Evolutionary conservation across 2,888 invertebrate species (phyloP).

Genomic region (Mythimna loreyi): DNA sequence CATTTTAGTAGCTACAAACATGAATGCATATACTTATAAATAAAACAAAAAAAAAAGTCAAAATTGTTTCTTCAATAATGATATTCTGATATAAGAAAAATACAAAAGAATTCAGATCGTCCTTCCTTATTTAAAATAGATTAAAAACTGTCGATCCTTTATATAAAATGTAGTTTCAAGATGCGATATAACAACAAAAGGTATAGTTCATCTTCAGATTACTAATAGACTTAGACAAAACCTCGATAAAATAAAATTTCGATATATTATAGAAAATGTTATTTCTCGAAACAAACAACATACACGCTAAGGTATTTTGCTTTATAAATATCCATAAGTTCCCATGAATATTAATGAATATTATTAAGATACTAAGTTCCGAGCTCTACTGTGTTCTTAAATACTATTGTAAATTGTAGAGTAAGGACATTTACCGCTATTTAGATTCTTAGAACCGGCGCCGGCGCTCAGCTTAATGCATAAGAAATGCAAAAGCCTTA

Average conservation of each 20-base stretch:
- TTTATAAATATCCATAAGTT: constrained; percentile 35
- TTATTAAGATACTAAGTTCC: constrained; percentile 26
- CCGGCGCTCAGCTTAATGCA: constrained; percentile 11
- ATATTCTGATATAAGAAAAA: too few species aligned
- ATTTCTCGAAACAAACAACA: constrained; percentile 1
- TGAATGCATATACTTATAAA: too few species aligned
- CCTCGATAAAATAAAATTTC: too few species aligned
- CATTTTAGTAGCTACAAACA: too few species aligned
- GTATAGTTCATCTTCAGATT: background rate
- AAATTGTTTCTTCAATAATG: too few species aligned
- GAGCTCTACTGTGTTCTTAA: constrained; percentile 40
- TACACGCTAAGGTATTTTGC: background rate
- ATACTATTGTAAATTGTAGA: constrained; percentile 51
- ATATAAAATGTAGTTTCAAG: background rate
- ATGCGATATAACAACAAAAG: background rate
- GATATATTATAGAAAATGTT: background rate
- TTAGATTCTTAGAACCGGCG: constrained; percentile 39
- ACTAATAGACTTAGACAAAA: background rate
- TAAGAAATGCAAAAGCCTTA: constrained; percentile 26
- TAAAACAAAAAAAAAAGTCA: too few species aligned
- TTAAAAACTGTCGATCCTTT: background rate
- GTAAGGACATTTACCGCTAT: constrained; percentile 41
- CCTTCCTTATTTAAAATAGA: too few species aligned
- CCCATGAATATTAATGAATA: constrained; percentile 26
- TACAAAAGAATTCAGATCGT: too few species aligned